Percentiles rank a stretch among this genome's conserved stretches.
Conservation (phyloP, 2,888 invertebrate species). For the Acleris holmiana region DNA sequence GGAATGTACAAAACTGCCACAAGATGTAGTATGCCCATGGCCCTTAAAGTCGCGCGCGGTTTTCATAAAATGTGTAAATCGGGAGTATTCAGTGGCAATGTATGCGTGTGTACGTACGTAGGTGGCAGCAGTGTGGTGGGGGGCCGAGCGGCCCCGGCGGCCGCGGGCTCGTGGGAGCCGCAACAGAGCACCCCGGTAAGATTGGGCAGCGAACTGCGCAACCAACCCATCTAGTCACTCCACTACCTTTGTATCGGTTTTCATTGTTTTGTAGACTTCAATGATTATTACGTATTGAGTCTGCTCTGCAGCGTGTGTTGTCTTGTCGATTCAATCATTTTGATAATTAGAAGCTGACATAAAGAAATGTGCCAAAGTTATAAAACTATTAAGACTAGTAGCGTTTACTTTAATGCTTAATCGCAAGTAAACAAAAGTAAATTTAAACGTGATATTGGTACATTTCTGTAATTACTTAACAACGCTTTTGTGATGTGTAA, state of each 20-base stretch:
- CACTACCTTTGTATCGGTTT: constrained; percentile 71
- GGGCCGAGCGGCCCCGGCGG: constrained; percentile 68
- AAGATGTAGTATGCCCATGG: too few species aligned
- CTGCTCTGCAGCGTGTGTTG: constrained; percentile 83
- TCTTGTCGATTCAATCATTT: constrained; percentile 68
- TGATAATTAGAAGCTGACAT: constrained; percentile 75
- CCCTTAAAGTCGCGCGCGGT: constrained; percentile 11
- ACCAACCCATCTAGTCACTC: constrained; percentile 66
- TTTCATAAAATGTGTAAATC: constrained; percentile 37
- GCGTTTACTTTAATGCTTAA: constrained; percentile 2
- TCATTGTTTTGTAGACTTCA: constrained; percentile 79
- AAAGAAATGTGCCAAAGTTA: constrained; percentile 72
- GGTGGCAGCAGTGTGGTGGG: constrained; percentile 79
- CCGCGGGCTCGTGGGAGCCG: constrained; percentile 75
- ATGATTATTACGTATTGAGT: constrained; percentile 76
- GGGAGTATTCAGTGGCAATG: constrained; percentile 52
- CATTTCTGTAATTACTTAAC: constrained; percentile 69
- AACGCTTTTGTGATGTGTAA: constrained; percentile 83
- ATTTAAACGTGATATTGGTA: constrained; percentile 56
- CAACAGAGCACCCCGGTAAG: constrained; percentile 79
- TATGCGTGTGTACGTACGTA: constrained; percentile 78
- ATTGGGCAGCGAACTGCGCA: constrained; percentile 69
- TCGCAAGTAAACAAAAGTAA: background rate
- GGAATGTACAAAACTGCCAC: too few species aligned
- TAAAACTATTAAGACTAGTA: constrained; percentile 1